A percentile compares a stretch with the other conserved stretches of the same genome.
These are phyloP conservation scores for Drosophila monieri DNA, from an alignment of 2,888 invertebrate species.

Conservation along the genomic window DNA sequence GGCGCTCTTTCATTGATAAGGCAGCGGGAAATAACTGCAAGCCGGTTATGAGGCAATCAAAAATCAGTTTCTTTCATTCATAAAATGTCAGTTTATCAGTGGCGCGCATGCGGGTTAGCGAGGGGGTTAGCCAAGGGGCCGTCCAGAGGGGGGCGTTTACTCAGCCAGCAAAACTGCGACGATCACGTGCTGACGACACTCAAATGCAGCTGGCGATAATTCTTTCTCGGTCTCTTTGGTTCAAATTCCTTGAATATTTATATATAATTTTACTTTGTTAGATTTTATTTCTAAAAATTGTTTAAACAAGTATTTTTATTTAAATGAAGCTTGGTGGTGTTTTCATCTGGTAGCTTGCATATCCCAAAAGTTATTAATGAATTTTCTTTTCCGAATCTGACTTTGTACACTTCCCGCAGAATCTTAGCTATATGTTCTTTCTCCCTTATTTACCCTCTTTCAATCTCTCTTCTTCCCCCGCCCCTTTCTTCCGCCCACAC, in stretches of 20 bases:
- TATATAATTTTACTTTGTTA: background rate
- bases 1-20: slow-evolving; percentile 62
- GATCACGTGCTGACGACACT: slow-evolving; percentile 68
- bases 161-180: slow-evolving; percentile 21
- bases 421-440: background rate
- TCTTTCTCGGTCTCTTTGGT: slow-evolving; percentile 1
- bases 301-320: background rate
- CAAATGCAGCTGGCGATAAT: slow-evolving; percentile 73
- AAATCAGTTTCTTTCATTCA: slow-evolving; percentile 74
- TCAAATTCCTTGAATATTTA: background rate
- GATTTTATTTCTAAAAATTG: too few relatives aligned
- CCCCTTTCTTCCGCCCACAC: slow-evolving; percentile 4
- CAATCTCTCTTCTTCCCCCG: background rate
- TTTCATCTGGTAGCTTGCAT: background rate
- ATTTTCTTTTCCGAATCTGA: background rate
- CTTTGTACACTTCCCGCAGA: slow-evolving; percentile 2
- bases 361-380: background rate
- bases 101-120: slow-evolving; percentile 17
- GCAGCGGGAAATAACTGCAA: slow-evolving; percentile 31
- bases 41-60: slow-evolving; percentile 67
- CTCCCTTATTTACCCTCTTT: too few relatives aligned
- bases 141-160: slow-evolving; percentile 42
- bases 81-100: slow-evolving; percentile 68
- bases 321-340: too few relatives aligned
- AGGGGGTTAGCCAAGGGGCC: slow-evolving; percentile 17